These are phyloP conservation scores for Tachycineta bicolor DNA, from an alignment of 2,113 vertebrate species.

Conservation along the genomic window DNA sequence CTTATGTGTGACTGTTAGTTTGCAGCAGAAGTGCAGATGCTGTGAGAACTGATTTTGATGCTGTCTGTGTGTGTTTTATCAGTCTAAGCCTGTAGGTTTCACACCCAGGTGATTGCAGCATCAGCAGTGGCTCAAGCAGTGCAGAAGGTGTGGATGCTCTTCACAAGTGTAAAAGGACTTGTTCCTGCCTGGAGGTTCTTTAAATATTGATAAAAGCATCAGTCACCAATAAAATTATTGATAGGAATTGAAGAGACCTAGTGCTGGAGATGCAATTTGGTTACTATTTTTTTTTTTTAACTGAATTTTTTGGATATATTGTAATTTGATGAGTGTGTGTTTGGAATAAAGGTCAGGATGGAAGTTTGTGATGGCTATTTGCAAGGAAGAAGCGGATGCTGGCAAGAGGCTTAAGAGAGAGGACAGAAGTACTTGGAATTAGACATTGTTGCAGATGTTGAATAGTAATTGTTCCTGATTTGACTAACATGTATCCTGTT, in stretches of 20 bases:
- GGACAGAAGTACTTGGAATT: background rate
- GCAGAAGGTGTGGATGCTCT: background rate
- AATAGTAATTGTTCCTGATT: constrained; percentile 7
- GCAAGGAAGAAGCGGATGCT: background rate
- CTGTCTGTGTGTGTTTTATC: background rate
- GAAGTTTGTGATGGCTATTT: background rate
- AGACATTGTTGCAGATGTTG: constrained; percentile 46
- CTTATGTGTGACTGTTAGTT: background rate
- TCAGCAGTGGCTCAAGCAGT: background rate
- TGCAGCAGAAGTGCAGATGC: background rate
- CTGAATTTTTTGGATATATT: background rate
- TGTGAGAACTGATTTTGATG: background rate
- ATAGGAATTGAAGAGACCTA: background rate
- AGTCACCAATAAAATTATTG: background rate
- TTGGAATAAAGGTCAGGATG: constrained; percentile 13
- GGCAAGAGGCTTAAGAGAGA: background rate
- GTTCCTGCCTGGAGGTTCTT: background rate
- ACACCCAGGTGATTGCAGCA: background rate
- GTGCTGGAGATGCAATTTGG: background rate
- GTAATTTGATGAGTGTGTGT: background rate
- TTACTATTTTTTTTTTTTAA: background rate
- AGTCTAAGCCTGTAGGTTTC: background rate
- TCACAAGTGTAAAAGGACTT: background rate
- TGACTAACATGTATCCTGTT: background rate
- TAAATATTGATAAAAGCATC: background rate